Base-by-base conservation (phyloP, 2,888 invertebrate genomes). In the Opisthograptis luteolata region DNA sequence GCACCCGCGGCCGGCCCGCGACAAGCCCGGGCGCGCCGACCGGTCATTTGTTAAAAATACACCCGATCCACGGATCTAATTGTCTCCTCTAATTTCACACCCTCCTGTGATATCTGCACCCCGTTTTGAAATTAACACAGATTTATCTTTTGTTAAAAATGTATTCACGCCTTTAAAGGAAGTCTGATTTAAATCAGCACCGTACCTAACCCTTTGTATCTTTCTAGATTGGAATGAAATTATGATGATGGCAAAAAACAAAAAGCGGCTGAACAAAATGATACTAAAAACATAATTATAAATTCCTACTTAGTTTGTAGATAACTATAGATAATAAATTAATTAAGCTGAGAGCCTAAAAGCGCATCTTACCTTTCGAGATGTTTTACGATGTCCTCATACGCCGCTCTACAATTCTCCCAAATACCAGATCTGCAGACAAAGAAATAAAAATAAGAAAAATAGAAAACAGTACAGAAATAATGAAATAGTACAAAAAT, bases 301-400 rank as follows among this genome's bases (percentile, higher is more conserved):
- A n/a, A n/a, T n/a, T 19, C 4, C 15, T 34, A 12, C 8, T 20
- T 3, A 2, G n/a, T n/a, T n/a, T 12, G 10, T 20, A 5, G 12
- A 3, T 20, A 34, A 19, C 14, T 40, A 14, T 49, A 41, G 44
- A 41, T 43, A 55, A 41, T 30, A 41, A 44, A 37, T n/a, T n/a
- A n/a, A n/a, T n/a, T 30, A 39, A 35, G 17, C 4, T 10, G 45
- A 37, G 40, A 43, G 30, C 50, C 47, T 49, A 53, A 4, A 27
- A 49, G 49, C 39, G 10, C 20, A 41, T 85, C 95, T 92, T 94
- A 96, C 95, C 97, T 96, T 93, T 97, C 97, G 82, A 97, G 94
- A 87, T 97, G 97, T 92, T 97, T 97, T 70, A 97, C 97, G 87
- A 97, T 97, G 91, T 97, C 97, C 91, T 97, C 97, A 88, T 97